Evolutionary conservation across 2,797 vertebrate species (phyloP).

Genomic region (Pogoniulus pusillus): DNA sequence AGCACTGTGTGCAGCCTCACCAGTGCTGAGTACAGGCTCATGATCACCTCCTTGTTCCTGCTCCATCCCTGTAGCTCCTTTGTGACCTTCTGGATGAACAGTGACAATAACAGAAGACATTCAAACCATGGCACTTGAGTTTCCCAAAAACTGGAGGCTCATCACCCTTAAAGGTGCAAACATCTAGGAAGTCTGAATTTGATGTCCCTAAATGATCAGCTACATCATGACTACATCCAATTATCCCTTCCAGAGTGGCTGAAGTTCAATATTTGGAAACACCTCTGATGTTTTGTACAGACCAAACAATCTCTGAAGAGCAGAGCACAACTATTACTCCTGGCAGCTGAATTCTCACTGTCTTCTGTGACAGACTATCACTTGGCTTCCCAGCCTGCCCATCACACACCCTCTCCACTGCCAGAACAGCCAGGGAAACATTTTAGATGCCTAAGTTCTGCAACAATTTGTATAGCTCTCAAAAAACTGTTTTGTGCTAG

Average conservation of each 20-base stretch:
- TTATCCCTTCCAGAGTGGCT: not conserved
- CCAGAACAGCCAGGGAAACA: not conserved
- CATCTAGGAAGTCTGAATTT: not conserved
- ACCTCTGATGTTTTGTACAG: not conserved
- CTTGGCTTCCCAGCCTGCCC: not conserved
- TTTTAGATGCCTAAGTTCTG: not conserved
- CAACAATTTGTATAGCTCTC: not conserved
- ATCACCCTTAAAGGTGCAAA: not conserved
- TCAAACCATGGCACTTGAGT: not conserved
- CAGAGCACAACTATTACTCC: not conserved
- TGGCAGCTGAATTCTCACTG: not conserved
- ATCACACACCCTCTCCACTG: not conserved
- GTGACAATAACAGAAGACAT: not conserved
- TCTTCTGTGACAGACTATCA: not conserved
- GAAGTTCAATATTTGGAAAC: not conserved
- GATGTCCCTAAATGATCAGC: not conserved
- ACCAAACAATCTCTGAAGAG: not conserved
- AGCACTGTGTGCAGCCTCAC: no score
- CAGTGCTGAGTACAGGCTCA: no score
- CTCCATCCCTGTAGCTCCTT: not conserved
- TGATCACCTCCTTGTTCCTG: no score
- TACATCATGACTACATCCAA: not conserved
- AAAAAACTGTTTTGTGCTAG: not conserved
- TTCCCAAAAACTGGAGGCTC: not conserved
- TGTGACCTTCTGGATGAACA: not conserved